phyloP scores from a whole-genome alignment of 1,140 invertebrate genomes.

The Heliconius melpomene region DNA sequence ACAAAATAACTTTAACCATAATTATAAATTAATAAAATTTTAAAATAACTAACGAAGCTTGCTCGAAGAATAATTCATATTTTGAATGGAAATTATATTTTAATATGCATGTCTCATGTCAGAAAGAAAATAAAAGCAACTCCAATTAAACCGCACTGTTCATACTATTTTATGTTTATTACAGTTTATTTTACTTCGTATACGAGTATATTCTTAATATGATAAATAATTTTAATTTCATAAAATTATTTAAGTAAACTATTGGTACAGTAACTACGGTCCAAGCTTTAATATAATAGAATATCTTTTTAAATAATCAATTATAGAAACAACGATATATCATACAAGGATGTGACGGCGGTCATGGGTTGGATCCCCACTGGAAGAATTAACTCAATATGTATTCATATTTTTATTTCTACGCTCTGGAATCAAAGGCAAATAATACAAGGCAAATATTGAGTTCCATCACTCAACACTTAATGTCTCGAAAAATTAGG shows the following conservation, averaged over 20 bases:
- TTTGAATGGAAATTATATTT: neutral
- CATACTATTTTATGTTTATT: constrained; percentile 22
- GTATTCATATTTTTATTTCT: too few species aligned
- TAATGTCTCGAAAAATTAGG: too few species aligned
- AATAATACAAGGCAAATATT: too few species aligned
- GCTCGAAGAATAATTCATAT: neutral
- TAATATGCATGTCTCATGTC: neutral
- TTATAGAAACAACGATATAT: too few species aligned
- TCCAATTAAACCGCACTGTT: constrained; percentile 30
- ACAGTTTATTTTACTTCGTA: constrained; percentile 27
- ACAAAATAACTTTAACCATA: too few species aligned
- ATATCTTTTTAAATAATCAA: too few species aligned
- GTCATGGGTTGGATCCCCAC: too few species aligned
- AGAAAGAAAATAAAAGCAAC: constrained; percentile 21
- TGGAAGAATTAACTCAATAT: too few species aligned
- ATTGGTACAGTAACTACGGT: neutral
- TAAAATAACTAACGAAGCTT: neutral
- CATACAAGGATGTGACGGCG: too few species aligned
- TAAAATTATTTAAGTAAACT: neutral
- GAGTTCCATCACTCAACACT: too few species aligned
- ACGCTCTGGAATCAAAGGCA: too few species aligned
- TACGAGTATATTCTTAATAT: neutral
- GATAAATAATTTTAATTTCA: neutral
- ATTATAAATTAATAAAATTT: neutral
- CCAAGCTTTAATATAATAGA: neutral